Base-by-base conservation (phyloP, 1,140 invertebrate genomes). In the Alviniconcha marisindica region DNA sequence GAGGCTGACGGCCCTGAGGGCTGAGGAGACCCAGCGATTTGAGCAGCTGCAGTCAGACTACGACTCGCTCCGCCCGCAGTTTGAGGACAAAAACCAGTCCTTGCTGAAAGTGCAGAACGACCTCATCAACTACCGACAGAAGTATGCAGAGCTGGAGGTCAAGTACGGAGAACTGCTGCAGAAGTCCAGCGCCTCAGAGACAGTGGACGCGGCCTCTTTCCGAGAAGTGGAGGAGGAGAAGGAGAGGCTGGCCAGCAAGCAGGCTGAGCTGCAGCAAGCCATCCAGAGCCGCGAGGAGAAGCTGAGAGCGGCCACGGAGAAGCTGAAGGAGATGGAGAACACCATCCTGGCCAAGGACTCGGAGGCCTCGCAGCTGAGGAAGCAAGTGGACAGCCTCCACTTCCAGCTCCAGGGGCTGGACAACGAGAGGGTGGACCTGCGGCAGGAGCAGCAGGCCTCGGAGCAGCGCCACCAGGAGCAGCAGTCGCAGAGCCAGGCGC, bases 1-100 rank as follows among this genome's bases (percentile, higher is more conserved):
- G 90, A 94, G 96, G 54, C 88, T 98, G n/a, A 95, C 95, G 31
- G 89, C 86, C 12, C 83, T 90, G 3, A 84, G 94, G 0, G 78
- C 83, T n/a, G 78, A 79, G 18, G 85, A 90, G 51, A 84, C 69
- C 12, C 85, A 91, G 77, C 94, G 94, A 48, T 90, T 93, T 83
- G 88, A 91, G 10, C 33, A 87, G 31, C 85, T 91, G 4, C 77
- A 93, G 78, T 91, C 93, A 33, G 92, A 93, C 33, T 90, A 94
- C 89, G 92, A 48, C 69, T 83, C 51, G 51, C 82, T 92, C 42
- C 86, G 60, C 38, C 87, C 79, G 40, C 85, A 88, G 82, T 94
- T 83, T 90, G 94, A 92, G 91, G 94, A 92, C 90, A 94, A 91
- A 89, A 94, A 87, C 81, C 93, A 89, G 89, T 91, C 90, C 36